phyloP scores from a whole-genome alignment of 1,140 invertebrate genomes.

The Mercenaria mercenaria region DNA sequence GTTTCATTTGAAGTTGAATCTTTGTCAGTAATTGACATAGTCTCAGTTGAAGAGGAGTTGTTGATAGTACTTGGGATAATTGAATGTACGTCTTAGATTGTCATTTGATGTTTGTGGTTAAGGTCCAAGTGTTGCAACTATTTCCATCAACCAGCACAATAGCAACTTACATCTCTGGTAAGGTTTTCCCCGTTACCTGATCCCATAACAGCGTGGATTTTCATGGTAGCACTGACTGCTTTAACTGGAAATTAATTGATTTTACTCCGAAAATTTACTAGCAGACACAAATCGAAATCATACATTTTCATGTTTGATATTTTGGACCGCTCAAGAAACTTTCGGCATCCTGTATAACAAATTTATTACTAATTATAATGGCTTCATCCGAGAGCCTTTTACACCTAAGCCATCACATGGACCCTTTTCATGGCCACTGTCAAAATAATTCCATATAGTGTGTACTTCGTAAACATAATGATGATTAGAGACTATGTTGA shows the following conservation, averaged over 20 bases:
- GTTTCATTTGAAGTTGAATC: no score
- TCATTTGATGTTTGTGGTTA: no score
- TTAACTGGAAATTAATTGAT: background rate
- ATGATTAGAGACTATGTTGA: conserved; percentile 5
- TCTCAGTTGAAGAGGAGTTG: no score
- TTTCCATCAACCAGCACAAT: conserved; percentile 48
- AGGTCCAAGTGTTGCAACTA: conserved; percentile 31
- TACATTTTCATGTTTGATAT: conserved; percentile 1
- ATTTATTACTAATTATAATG: background rate
- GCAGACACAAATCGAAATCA: background rate
- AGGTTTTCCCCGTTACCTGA: background rate
- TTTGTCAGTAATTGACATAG: no score
- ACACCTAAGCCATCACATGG: conserved; percentile 26
- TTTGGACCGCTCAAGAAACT: background rate
- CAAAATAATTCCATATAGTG: no score
- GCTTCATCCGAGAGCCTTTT: conserved; percentile 63
- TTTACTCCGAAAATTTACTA: no score
- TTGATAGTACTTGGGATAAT: no score
- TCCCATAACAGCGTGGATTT: conserved; percentile 69
- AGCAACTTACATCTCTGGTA: conserved; percentile 51
- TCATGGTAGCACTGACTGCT: conserved; percentile 68
- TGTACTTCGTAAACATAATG: background rate
- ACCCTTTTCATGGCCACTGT: no score
- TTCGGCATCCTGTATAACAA: conserved; percentile 42
- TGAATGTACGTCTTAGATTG: no score